phyloP scores from a whole-genome alignment of 2,797 vertebrate species.

The Molossus molossus region DNA sequence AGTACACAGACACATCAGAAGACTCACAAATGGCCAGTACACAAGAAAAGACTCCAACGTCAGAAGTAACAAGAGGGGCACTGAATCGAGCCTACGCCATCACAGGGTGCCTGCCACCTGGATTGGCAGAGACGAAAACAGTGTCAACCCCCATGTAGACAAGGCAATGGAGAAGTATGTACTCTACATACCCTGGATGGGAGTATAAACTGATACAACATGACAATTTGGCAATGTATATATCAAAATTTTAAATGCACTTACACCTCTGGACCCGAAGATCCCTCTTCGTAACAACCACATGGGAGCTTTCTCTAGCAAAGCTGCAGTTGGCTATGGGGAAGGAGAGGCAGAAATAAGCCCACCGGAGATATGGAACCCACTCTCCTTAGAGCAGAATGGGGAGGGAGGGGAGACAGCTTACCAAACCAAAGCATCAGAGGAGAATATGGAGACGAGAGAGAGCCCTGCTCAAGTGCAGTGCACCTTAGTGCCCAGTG shows the following conservation, averaged over 20 bases:
- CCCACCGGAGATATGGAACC: neutral
- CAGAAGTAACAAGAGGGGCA: neutral
- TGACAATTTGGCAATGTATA: neutral
- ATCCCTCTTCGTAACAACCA: neutral
- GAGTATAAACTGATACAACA: neutral
- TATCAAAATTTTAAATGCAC: neutral
- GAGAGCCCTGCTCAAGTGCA: too few species aligned
- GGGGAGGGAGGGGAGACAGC: neutral
- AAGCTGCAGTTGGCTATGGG: neutral
- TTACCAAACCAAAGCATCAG: neutral
- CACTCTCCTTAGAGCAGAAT: neutral
- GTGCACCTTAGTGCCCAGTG: neutral
- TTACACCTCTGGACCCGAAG: neutral
- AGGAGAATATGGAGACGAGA: neutral
- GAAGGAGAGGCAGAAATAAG: conserved; percentile 8
- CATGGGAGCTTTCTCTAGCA: neutral
- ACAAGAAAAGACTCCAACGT: neutral
- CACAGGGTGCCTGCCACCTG: neutral
- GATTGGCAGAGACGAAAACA: neutral
- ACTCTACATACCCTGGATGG: neutral
- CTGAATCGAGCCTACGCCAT: neutral
- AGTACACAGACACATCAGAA: neutral
- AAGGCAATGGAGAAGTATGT: neutral
- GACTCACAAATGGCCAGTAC: neutral
- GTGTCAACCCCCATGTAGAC: neutral